Evolutionary conservation across 2,888 invertebrate genomes (phyloP), one percentile per base, ranked within the genome.

Genomic region (Ornithoptera priamus): DNA sequence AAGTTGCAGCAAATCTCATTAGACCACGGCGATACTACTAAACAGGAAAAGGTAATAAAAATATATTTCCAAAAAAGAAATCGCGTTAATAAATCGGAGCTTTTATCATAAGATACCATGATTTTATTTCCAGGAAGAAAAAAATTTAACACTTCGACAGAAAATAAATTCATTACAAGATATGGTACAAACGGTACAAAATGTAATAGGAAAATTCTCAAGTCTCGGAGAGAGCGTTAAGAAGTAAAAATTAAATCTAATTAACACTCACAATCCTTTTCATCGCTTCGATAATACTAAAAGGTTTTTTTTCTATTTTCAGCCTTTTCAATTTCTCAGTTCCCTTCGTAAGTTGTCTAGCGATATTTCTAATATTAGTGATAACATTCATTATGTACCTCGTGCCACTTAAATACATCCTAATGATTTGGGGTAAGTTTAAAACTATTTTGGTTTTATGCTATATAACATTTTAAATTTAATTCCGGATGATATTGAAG

Each of bases 291-390:
- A 64, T 67, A 67, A 50, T 20, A 39, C 62, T 67, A 67, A 67
- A 67, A 30, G 60, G 50, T 15, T 20, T n/a, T 67, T 22, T 71
- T 65, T 50, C 42, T 65, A 39, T 73, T 94, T 94, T 75, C 93
- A 98, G 98, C 89, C 96, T 98, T 68, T 98, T 98, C 89, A 98
- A 98, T 89, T 99, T 99, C 92, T 97, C 98, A 67, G 96, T 98
- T 77, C 98, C 99, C 12, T 99, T 97, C 92, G 91, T 99, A 71
- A 98, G 98, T 76, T 96, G 95, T 89, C 92, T 99, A 80, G 97
- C 98, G 20, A 96, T 98, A 75, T 90, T 95, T 59, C 89, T 97
- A 42, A 92, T 98, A 68, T 79, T 95, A 60, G 81, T 94, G n/a
- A 96, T 95, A 58, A 93, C 95, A 24, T 79, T 97, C 61, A 94